Evolutionary conservation across 2,797 vertebrate species (phyloP), one percentile per base, ranked within the genome.

Genomic region (Chlorospingus flavigularis): DNA sequence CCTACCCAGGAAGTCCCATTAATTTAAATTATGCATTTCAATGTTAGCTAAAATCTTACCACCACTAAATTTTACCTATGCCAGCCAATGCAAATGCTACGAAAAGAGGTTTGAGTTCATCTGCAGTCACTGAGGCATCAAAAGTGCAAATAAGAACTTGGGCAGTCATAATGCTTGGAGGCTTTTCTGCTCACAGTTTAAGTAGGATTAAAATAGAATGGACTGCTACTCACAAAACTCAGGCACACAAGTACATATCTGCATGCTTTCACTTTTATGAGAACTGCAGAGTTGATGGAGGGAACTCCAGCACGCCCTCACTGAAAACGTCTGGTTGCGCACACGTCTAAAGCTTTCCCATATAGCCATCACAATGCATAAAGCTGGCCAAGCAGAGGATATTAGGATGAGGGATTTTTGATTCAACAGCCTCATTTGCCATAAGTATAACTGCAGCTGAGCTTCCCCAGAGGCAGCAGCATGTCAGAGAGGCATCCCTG

Each of bases 121-220:
- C 19, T 57, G 47, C 16, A 57, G n/a, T 40, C 62, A 84, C 31
- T 1, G 11, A 94, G 66, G 43, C 43, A 81, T 66, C 75, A 75
- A 55, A 83, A 72, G 31, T 24, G 9, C 33, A 73, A 80, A 28
- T n/a, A 89, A 61, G 35, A 77, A 70, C 33, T 48, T 55, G 37
- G 11, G 72, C 19, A 93, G 17, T 48, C 20, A 51, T 37, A 45
- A 40, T 83, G 45, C n/a, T 74, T 48, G 13, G 40, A 86, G 30
- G 40, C 12, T 92, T 76, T 96, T 90, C 62, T 80, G 57, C 50
- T 83, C 25, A 39, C n/a, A 60, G 0, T 67, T 92, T 74, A 86
- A 83, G 62, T 5, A 94, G 62, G 66, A 90, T 87, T 95, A 88
- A 92, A 80, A 80, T 54, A 73, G 28, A 88, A 77, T 14, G 24